Evolutionary conservation across 2,888 invertebrate species (phyloP), one percentile per base, ranked within the genome.

Genomic region (Drosophila setosimentum): DNA sequence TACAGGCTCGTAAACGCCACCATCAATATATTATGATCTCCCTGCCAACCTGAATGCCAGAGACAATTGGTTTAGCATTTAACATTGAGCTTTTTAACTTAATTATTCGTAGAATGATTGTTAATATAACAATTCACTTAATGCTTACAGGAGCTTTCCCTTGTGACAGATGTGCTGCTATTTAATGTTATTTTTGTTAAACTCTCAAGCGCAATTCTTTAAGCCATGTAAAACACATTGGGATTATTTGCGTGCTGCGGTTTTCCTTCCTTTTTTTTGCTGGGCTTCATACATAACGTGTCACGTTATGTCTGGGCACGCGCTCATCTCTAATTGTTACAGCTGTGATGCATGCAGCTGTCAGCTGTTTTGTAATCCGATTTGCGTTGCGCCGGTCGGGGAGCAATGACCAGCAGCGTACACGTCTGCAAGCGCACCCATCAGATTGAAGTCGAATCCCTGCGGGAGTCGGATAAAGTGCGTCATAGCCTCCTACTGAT

Each of bases 401-500:
- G 64, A 67, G 76, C 72, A 76, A 89, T 90, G 91, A 90, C 60
- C 73, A 84, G 81, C 80, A 76, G 76, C 71, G 57, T 70, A 66
- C 78, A 57, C 62, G 68, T 70, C 64, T 89, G 87, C 67, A 80
- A 78, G 62, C 81, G 90, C 61, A 53, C 62, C 48, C 87, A 87
- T 70, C 60, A 62, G 29, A 89, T 87, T 50, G 85, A 90, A 77
- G 73, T 93, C 51, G 83, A 80, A 42, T 91, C 91, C 78, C 73
- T 93, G n/a, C 68, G 76, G 59, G 83, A 91, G 18, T 82, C 83
- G 61, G 91, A 91, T 45, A 65, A 78, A 54, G 83, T 93, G 65
- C 74, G 84, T 24, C 91, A 93, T 69, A 85, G 91, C 60, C 70
- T 93, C 21, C 57, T 93, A 37, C 72, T 93, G 45, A 79, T 93